Base-by-base conservation (phyloP, 2,888 invertebrate genomes). In the Tachina lurida region DNA sequence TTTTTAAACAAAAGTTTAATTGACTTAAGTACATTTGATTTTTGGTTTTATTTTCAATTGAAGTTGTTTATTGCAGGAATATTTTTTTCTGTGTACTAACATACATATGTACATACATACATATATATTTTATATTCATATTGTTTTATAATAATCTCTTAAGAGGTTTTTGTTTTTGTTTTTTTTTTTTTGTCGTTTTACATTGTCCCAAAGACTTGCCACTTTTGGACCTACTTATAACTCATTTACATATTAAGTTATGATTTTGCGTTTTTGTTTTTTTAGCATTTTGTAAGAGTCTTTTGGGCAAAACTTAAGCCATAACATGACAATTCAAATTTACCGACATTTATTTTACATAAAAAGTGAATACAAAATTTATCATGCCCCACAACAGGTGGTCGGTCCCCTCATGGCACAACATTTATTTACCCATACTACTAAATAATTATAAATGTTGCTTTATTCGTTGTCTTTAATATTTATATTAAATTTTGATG, bases 311-410 rank as follows among this genome's bases (percentile, higher is more conserved):
- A 78, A 71, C 52, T 73, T 67, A 56, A 76, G 13, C 52, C 41
- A 19, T 41, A 84, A 68, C 77, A 84, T 84, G 84, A 84, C 73
- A 84, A 77, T 77, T 74, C 81, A 84, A 81, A 77, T 79, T 81
- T 74, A 43, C 17, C n/a, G 19, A 43, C n/a, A 41, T 19, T 31
- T 19, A n/a, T 67, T 74, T 74, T 76, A 31, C 56, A 56, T 65
- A 31, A 31, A 65, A 17, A 41, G 10, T 31, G 31, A 52, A 56
- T 41, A 54, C 62, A 73, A 43, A 73, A 47, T 60, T 52, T 52
- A 71, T 15, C 17, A 45, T 52, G 17, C 4, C 43, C 10, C 43
- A 67, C 84, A 81, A 81, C 84, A 77, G 81, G 77, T 81, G 80
- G 41, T 60, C n/a, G 47, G 17, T 70, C 47, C 70, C 39, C 70